Conservation (phyloP, 2,888 invertebrate species). For the Aporophyla nigra region DNA sequence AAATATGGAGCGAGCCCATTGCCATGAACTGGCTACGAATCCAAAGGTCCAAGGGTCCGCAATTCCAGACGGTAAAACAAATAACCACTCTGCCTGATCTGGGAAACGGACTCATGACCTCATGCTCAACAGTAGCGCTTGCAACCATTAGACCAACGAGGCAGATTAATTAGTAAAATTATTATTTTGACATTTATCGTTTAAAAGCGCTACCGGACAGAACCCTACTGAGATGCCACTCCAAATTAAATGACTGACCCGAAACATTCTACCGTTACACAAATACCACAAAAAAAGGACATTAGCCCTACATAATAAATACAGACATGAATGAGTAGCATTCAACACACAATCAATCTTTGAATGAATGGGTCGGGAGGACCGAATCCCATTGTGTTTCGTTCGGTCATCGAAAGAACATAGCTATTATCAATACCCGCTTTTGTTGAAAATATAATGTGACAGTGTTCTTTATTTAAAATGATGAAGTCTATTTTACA, state of each 20-base stretch:
- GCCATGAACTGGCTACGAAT: no score
- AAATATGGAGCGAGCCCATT: no score
- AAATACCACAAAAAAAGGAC: constrained; percentile 20
- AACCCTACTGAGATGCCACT: not conserved
- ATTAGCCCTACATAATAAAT: constrained; percentile 42
- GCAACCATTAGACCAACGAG: no score
- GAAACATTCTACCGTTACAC: constrained; percentile 24
- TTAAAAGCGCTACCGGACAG: not conserved
- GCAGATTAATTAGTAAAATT: not conserved
- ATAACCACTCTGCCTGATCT: no score
- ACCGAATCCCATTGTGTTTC: constrained; percentile 45
- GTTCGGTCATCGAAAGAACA: constrained; percentile 50
- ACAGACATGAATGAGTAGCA: constrained; percentile 39
- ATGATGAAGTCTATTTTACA: not conserved
- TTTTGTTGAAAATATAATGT: constrained; percentile 46
- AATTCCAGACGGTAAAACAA: no score
- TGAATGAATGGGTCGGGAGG: constrained; percentile 51
- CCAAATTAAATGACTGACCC: constrained; percentile 25
- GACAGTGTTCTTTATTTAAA: constrained; percentile 26
- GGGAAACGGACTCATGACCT: no score
- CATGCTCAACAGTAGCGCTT: no score
- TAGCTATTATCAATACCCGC: constrained; percentile 20
- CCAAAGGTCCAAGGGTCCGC: no score
- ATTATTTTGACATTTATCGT: no score
- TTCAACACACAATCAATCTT: constrained; percentile 51